These are phyloP conservation scores for Lathamus discolor DNA, from an alignment of 2,113 vertebrate species.

Conservation along the genomic window DNA sequence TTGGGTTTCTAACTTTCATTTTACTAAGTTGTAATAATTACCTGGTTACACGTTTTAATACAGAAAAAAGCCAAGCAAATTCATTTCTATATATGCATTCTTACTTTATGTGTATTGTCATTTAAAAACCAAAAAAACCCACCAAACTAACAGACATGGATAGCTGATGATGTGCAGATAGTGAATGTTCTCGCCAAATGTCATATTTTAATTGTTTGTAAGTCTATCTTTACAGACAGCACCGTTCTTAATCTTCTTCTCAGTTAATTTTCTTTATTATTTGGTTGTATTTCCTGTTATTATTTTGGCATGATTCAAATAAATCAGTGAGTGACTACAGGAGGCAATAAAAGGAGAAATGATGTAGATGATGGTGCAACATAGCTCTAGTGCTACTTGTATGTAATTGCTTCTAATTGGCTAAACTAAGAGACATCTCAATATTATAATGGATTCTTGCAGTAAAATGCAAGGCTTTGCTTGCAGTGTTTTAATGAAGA, in stretches of 20 bases:
- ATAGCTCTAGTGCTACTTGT: neutral
- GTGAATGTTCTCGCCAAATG: neutral
- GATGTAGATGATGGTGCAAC: neutral
- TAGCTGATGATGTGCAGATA: neutral
- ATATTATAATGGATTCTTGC: neutral
- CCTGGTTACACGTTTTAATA: neutral
- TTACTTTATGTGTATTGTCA: neutral
- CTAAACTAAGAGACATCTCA: neutral
- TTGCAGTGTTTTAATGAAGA: neutral
- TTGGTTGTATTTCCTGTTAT: neutral
- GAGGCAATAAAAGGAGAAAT: neutral
- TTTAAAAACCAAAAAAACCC: rapidly evolving
- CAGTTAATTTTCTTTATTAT: neutral
- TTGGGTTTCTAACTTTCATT: neutral
- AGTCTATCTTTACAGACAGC: neutral
- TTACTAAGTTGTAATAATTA: neutral
- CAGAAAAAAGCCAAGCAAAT: neutral
- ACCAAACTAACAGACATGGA: neutral
- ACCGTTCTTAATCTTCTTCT: neutral
- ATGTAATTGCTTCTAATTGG: neutral
- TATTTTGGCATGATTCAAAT: neutral
- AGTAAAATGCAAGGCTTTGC: neutral
- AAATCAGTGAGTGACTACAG: neutral
- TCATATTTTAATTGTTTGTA: neutral
- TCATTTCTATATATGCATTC: neutral